Evolutionary conservation across 1,140 invertebrate genomes (phyloP).

Genomic region (Drosophila lowei): DNA sequence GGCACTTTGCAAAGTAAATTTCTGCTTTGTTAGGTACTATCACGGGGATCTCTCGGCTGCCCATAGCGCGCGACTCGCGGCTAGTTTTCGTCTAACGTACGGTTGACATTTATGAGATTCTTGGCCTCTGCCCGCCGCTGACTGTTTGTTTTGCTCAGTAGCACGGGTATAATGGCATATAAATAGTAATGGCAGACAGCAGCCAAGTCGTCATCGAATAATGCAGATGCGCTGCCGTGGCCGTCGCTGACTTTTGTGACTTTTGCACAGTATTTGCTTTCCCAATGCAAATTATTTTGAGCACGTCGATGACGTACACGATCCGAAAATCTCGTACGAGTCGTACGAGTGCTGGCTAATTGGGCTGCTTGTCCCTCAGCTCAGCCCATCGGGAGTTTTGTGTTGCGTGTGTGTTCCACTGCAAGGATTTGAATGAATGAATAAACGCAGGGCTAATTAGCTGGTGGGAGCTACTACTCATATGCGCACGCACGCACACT

Average conservation of each 20-base stretch:
- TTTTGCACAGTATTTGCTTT: slow-evolving; percentile 9
- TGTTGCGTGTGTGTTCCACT: slow-evolving; percentile 27
- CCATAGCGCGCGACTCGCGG: not conserved
- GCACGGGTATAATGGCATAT: slow-evolving; percentile 10
- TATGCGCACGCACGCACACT: slow-evolving; percentile 20
- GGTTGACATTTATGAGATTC: slow-evolving; percentile 20
- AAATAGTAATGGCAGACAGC: slow-evolving; percentile 42
- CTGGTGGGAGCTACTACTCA: not conserved
- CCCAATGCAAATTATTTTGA: slow-evolving; percentile 47
- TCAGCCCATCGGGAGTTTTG: slow-evolving; percentile 11
- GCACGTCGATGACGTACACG: slow-evolving; percentile 31
- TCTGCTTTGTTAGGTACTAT: slow-evolving; percentile 26
- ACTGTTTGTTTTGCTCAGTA: too few relatives aligned
- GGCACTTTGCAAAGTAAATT: slow-evolving; percentile 41
- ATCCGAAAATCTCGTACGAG: not conserved
- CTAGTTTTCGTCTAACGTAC: not conserved
- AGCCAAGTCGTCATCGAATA: slow-evolving; percentile 37
- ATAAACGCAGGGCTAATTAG: slow-evolving; percentile 9
- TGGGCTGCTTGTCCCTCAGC: slow-evolving; percentile 20
- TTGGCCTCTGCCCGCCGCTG: slow-evolving; percentile 13
- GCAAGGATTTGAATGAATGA: slow-evolving; percentile 34
- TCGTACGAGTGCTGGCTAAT: slow-evolving; percentile 43
- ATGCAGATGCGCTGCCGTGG: slow-evolving; percentile 45
- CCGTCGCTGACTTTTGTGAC: slow-evolving; percentile 7
- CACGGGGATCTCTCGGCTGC: slow-evolving; percentile 33